Conservation (phyloP, 1,140 invertebrate species). For the Forficula auricularia region DNA sequence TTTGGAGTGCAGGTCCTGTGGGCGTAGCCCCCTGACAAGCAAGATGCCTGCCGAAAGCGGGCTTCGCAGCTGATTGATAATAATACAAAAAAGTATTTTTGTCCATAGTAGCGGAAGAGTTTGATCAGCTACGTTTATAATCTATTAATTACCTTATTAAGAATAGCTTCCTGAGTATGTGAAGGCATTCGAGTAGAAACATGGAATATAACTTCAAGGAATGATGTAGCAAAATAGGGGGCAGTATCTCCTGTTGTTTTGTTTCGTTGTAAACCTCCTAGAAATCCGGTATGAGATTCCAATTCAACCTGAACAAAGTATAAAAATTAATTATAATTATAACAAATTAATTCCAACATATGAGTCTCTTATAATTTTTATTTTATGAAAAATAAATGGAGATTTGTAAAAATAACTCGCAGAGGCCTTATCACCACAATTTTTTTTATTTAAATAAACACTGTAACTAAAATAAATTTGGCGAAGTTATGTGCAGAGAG, state of each 20-base stretch:
- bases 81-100: neutral
- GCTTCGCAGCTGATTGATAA: too few relatives aligned
- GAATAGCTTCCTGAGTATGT: slow-evolving; percentile 59
- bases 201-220: slow-evolving; percentile 70
- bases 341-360: slow-evolving; percentile 2
- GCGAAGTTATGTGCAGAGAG: too few relatives aligned
- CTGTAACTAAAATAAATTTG: too few relatives aligned
- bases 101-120: too few relatives aligned
- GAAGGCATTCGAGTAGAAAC: slow-evolving; percentile 96
- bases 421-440: neutral
- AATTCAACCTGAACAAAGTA: slow-evolving; percentile 51
- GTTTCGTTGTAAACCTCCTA: slow-evolving; percentile 83
- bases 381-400: too few relatives aligned
- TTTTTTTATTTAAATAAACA: too few relatives aligned
- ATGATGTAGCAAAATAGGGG: slow-evolving; percentile 91
- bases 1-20: too few relatives aligned
- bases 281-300: slow-evolving; percentile 86
- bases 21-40: too few relatives aligned
- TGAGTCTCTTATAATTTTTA: neutral
- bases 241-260: slow-evolving; percentile 80
- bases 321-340: too few relatives aligned
- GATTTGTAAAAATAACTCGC: neutral
- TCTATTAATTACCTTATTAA: slow-evolving; percentile 63
- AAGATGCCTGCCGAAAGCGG: too few relatives aligned
- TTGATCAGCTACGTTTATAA: too few relatives aligned